Evolutionary conservation across 2,888 invertebrate species (phyloP).

Genomic region (Mycalesis mineus): DNA sequence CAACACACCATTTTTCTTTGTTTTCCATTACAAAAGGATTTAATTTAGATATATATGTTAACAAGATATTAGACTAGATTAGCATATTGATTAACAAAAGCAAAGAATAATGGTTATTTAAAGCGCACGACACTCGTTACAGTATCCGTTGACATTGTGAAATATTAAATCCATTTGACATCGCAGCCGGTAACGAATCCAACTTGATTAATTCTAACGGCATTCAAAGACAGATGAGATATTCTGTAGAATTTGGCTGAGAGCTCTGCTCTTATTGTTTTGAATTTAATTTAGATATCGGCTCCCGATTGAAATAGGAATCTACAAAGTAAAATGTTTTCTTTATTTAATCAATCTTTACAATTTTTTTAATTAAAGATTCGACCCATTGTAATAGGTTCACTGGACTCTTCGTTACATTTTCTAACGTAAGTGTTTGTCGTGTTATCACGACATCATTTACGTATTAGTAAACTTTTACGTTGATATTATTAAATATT

Average conservation of each 20-base stretch:
- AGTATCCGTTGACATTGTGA: neutral
- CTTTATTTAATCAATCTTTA: too few species aligned
- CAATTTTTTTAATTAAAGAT: too few species aligned
- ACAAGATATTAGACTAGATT: neutral
- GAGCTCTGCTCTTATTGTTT: neutral
- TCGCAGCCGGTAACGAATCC: neutral
- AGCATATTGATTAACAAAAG: slow-evolving; percentile 6
- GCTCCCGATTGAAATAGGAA: too few species aligned
- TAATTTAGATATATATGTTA: neutral
- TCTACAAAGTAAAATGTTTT: too few species aligned
- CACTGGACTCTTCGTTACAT: too few species aligned
- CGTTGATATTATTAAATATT: too few species aligned
- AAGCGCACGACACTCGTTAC: neutral
- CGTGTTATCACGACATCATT: too few species aligned
- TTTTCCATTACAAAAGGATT: slow-evolving; percentile 1
- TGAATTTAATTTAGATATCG: too few species aligned
- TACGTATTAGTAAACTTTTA: too few species aligned
- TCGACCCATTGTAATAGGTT: too few species aligned
- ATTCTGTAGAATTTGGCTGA: neutral
- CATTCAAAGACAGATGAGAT: neutral
- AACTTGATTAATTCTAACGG: slow-evolving; percentile 3
- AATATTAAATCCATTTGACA: slow-evolving; percentile 5
- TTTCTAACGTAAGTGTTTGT: too few species aligned
- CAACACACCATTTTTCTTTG: neutral
- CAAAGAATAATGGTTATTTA: neutral